Conservation (phyloP, 2,888 invertebrate genomes). For the Dyspetes luteomarginatus region DNA sequence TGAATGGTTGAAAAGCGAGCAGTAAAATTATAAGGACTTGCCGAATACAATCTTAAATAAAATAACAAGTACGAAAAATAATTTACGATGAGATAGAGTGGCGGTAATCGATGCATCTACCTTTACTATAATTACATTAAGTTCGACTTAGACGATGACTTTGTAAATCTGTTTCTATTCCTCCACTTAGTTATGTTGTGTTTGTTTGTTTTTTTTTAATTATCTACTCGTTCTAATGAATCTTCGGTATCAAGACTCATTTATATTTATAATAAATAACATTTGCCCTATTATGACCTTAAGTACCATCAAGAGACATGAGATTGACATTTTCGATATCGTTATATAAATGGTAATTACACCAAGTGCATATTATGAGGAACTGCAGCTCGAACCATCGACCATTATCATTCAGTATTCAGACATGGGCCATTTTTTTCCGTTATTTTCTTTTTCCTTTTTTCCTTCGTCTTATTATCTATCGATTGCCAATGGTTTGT, state of each 20-base stretch:
- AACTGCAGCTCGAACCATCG: constrained; percentile 61
- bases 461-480: constrained; percentile 23
- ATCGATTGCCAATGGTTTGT: constrained; percentile 52
- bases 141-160: constrained; percentile 52
- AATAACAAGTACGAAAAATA: neutral
- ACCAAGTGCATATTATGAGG: constrained; percentile 72
- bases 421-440: constrained; percentile 29
- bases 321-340: constrained; percentile 79
- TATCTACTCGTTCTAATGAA: constrained; percentile 40
- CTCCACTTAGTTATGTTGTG: constrained; percentile 41
- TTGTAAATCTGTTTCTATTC: constrained; percentile 51
- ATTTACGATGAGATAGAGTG: constrained; percentile 36
- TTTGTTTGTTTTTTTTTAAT: constrained; percentile 41
- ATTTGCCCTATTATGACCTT: constrained; percentile 67
- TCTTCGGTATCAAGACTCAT: constrained; percentile 44
- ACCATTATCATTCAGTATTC: constrained; percentile 54
- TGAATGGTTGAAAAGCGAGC: too few relatives aligned
- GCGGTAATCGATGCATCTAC: constrained; percentile 53
- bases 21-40: neutral
- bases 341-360: constrained; percentile 77
- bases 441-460: neutral
- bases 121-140: constrained; percentile 49
- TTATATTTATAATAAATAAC: constrained; percentile 45
- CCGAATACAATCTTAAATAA: too few relatives aligned
- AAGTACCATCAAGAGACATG: constrained; percentile 80